phyloP scores from a whole-genome alignment of 2,113 vertebrate species.

The Daboia siamensis region DNA sequence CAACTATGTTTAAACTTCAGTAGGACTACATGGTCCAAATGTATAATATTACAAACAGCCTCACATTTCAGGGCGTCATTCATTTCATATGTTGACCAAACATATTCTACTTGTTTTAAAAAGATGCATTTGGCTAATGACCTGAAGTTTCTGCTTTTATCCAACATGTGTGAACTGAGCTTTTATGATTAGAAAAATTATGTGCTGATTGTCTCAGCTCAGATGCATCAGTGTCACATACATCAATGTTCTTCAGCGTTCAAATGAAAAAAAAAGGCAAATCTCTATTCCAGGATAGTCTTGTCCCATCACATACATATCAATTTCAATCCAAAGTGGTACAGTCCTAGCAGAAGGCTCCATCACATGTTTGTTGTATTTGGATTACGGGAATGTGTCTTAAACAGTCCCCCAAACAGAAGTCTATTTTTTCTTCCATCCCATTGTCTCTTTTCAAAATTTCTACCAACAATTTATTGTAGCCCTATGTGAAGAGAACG shows the following conservation, averaged over 20 bases:
- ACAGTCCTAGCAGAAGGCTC: background rate
- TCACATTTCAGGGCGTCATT: background rate
- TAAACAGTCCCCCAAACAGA: background rate
- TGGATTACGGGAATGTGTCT: background rate
- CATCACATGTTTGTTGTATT: background rate
- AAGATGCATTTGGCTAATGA: background rate
- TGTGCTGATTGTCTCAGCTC: background rate
- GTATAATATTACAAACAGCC: background rate
- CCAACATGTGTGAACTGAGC: background rate
- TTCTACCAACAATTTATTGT: conserved; percentile 54
- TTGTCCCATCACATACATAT: background rate
- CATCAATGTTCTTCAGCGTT: background rate
- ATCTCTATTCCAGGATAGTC: background rate
- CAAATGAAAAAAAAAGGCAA: background rate
- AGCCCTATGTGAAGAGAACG: conserved; percentile 82
- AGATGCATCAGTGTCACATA: background rate
- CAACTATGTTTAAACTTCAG: background rate
- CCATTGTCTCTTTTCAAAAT: conserved; percentile 34
- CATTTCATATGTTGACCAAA: background rate
- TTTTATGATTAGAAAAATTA: background rate
- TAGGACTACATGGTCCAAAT: background rate
- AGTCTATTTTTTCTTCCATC: background rate
- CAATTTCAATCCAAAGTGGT: background rate
- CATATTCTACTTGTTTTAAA: background rate
- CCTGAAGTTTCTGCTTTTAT: background rate